phyloP scores from a whole-genome alignment of 1,140 invertebrate species.

The Uloborus diversus region DNA sequence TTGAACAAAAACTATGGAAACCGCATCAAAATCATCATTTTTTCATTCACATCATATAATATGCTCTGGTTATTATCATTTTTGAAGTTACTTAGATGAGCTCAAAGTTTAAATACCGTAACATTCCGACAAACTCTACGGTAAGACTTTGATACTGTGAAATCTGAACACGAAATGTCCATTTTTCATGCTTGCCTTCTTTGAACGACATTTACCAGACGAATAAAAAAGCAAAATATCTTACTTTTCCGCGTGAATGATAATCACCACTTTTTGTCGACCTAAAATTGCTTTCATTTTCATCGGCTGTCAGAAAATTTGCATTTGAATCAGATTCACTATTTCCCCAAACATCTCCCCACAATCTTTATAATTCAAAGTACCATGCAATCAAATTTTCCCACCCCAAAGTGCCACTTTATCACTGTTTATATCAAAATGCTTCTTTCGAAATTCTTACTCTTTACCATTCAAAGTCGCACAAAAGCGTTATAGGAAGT shows the following conservation, averaged over 20 bases:
- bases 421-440: constrained; percentile 10
- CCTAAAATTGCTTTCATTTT: background rate
- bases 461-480: background rate
- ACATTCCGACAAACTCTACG: no score
- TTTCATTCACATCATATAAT: no score
- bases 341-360: background rate
- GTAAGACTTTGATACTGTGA: background rate
- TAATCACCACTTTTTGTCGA: background rate
- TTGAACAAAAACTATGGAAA: no score
- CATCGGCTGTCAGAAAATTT: constrained; percentile 6
- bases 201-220: background rate
- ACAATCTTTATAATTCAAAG: background rate
- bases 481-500: background rate
- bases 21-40: no score
- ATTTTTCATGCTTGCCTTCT: background rate
- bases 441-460: background rate
- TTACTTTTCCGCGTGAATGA: background rate
- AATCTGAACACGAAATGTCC: background rate
- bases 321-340: constrained; percentile 26
- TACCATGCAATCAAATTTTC: constrained; percentile 17
- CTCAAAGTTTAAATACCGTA: no score
- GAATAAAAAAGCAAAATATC: background rate
- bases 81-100: no score
- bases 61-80: no score
- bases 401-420: background rate